A percentile compares a stretch with the other conserved stretches of the same genome.
Conservation (phyloP, 2,113 vertebrate species). For the Scatophagus argus region DNA sequence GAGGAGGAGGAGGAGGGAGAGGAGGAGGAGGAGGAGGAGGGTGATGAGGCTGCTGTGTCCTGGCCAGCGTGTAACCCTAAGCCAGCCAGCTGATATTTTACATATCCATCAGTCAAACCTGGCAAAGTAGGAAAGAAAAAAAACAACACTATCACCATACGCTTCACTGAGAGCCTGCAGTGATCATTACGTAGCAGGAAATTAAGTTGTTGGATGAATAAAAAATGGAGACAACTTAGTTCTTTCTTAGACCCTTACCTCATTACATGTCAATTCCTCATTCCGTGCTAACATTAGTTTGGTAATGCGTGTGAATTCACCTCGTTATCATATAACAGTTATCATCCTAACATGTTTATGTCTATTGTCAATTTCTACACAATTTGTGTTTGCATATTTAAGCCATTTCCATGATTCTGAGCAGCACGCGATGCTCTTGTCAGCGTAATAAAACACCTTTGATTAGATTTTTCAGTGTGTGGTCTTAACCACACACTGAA, state of each 20-base stretch:
- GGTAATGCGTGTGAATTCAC: too few relatives aligned
- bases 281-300: neutral
- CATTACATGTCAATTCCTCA: neutral
- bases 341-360: neutral
- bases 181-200: slow-evolving; percentile 11
- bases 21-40: neutral
- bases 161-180: slow-evolving; percentile 6
- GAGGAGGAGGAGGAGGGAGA: slow-evolving; percentile 6
- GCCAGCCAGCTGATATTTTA: slow-evolving; percentile 48
- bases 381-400: slow-evolving; percentile 32
- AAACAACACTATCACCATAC: neutral
- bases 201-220: slow-evolving; percentile 13
- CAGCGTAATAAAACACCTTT: slow-evolving; percentile 4
- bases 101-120: slow-evolving; percentile 39
- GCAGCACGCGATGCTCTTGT: slow-evolving; percentile 12
- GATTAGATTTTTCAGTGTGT: slow-evolving; percentile 1
- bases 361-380: slow-evolving; percentile 36
- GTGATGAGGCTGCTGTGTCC: slow-evolving; percentile 54
- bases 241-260: neutral
- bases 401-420: slow-evolving; percentile 12
- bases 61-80: slow-evolving; percentile 45
- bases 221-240: slow-evolving; percentile 7
- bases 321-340: too few relatives aligned
- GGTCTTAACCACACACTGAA: neutral
- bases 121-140: neutral